Evolutionary conservation across 35 echinoderm and acorn worm genomes (phyloP).

Genomic region (Lytechinus variegatus): DNA sequence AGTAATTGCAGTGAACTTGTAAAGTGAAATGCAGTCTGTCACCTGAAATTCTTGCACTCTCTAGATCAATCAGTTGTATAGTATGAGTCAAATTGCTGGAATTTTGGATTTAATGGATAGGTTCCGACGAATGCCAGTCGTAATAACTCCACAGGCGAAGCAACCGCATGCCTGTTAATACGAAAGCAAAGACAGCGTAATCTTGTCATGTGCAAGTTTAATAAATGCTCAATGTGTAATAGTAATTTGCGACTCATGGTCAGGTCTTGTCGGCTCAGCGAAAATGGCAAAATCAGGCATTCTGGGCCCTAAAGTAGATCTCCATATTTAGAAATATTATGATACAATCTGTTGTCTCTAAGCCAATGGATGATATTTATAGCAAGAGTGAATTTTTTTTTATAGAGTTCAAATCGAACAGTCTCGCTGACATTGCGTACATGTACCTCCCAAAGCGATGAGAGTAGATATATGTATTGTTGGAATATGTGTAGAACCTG

Average conservation of each 20-base stretch:
- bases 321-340: slow-evolving; percentile 27
- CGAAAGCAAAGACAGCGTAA: neutral
- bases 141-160: neutral
- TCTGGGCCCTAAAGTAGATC: neutral
- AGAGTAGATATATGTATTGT: neutral
- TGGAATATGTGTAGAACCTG: neutral
- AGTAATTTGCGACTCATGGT: slow-evolving; percentile 33
- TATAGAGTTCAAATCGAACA: neutral
- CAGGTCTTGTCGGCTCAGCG: slow-evolving; percentile 12
- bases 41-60: neutral
- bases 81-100: slow-evolving; percentile 10
- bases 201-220: neutral
- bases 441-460: neutral
- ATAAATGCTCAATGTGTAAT: slow-evolving; percentile 3
- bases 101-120: neutral
- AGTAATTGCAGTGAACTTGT: neutral
- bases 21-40: neutral
- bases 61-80: neutral
- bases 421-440: neutral
- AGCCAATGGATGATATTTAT: neutral
- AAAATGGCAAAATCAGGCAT: slow-evolving; percentile 34
- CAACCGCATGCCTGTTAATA: neutral
- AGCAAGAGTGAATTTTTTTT: neutral
- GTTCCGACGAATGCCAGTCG: neutral
- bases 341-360: neutral